Percentiles rank a stretch among this genome's conserved stretches.
Evolutionary conservation across 2,113 vertebrate genomes (phyloP).

Genomic region (Poeciliopsis turrubarensis): DNA sequence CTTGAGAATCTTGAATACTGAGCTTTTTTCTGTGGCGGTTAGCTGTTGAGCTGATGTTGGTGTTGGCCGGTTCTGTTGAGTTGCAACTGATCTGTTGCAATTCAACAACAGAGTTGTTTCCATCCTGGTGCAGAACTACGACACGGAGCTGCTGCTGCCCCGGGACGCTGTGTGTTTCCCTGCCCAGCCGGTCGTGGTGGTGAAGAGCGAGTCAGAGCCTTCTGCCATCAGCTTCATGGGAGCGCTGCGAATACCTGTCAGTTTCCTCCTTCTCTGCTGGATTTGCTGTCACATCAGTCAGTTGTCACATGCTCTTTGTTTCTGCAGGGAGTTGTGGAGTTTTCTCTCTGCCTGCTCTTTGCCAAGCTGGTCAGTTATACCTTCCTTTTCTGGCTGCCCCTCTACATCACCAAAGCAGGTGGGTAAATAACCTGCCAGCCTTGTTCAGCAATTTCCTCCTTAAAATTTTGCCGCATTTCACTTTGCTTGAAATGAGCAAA

Average conservation of each 20-base stretch:
- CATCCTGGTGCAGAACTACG: slow-evolving; percentile 62
- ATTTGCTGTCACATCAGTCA: neutral
- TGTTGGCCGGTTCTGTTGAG: neutral
- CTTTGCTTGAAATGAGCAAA: neutral
- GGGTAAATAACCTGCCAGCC: neutral
- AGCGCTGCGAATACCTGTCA: slow-evolving; percentile 90
- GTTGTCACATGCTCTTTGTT: slow-evolving; percentile 2
- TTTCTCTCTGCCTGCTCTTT: slow-evolving; percentile 93
- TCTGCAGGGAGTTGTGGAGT: slow-evolving; percentile 91
- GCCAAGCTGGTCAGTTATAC: slow-evolving; percentile 98
- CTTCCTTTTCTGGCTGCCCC: slow-evolving; percentile 96
- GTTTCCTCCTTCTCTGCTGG: slow-evolving; percentile 32
- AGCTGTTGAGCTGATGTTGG: neutral
- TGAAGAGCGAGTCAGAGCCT: slow-evolving; percentile 77
- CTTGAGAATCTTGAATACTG: neutral
- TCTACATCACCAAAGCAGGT: slow-evolving; percentile 93
- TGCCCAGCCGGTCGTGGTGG: slow-evolving; percentile 71
- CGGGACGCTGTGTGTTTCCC: slow-evolving; percentile 61
- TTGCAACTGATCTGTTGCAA: neutral
- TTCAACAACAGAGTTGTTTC: too few species aligned
- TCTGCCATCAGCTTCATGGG: slow-evolving; percentile 92
- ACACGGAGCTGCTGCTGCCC: slow-evolving; percentile 76
- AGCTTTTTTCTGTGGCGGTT: neutral
- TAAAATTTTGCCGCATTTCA: neutral
- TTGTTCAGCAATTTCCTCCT: neutral